These are phyloP conservation scores for Xestia c-nigrum DNA, from an alignment of 2,888 invertebrate species.

Conservation along the genomic window DNA sequence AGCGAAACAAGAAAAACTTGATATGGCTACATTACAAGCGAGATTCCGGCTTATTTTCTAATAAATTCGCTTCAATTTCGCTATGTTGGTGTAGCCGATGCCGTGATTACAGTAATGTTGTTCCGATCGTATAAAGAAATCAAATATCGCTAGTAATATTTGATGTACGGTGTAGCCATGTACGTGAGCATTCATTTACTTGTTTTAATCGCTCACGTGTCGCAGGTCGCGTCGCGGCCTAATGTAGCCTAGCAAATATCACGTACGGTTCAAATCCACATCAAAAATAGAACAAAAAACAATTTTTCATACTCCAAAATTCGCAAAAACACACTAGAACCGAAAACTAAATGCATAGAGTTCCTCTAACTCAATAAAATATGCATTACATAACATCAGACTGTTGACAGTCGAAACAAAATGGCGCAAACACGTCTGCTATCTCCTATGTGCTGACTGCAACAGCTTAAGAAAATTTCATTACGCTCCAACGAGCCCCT, in stretches of 20 bases:
- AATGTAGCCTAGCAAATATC: neutral
- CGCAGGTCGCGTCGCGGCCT: too few relatives aligned
- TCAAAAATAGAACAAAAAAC: neutral
- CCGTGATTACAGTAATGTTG: too few relatives aligned
- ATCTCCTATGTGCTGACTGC: conserved; percentile 35
- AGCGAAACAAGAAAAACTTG: too few relatives aligned
- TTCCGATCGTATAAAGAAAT: too few relatives aligned
- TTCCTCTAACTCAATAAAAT: conserved; percentile 37
- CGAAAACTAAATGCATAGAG: conserved; percentile 39
- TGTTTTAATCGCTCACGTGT: too few relatives aligned
- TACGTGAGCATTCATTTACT: too few relatives aligned
- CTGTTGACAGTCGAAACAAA: conserved; percentile 49
- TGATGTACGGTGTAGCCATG: too few relatives aligned
- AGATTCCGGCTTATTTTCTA: too few relatives aligned
- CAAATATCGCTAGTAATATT: too few relatives aligned
- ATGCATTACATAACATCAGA: conserved; percentile 54
- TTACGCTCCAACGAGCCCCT: conserved; percentile 31
- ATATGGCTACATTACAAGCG: too few relatives aligned
- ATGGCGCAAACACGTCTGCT: conserved; percentile 11
- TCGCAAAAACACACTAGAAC: conserved; percentile 17
- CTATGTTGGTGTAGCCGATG: too few relatives aligned
- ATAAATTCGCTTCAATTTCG: too few relatives aligned
- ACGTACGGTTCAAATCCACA: neutral
- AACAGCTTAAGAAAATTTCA: conserved; percentile 61
- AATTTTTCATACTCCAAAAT: neutral